Evolutionary conservation across 1,140 invertebrate genomes (phyloP).

Genomic region (Panonychus citri): DNA sequence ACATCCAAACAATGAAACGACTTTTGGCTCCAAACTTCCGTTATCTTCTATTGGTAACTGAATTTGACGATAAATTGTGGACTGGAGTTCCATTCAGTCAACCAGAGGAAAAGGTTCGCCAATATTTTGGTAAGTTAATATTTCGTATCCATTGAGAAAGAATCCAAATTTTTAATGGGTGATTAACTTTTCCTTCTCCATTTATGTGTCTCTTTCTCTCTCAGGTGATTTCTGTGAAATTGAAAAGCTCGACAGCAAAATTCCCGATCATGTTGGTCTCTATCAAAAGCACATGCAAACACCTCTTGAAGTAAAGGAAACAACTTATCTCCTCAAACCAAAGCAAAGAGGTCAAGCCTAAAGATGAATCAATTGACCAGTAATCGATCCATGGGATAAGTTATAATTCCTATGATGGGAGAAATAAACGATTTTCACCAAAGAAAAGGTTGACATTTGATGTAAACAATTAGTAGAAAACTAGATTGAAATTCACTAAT

Average conservation of each 20-base stretch:
- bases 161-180: too few species aligned
- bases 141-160: too few species aligned
- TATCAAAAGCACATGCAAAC: conserved; percentile 8
- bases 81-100: conserved; percentile 4
- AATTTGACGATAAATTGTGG: conserved; percentile 1
- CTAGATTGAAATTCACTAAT: too few species aligned
- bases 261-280: conserved; percentile 1
- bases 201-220: too few species aligned
- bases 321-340: conserved; percentile 1
- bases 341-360: not conserved
- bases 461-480: too few species aligned
- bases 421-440: too few species aligned
- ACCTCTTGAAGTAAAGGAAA: conserved; percentile 3
- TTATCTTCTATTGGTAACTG: conserved; percentile 2
- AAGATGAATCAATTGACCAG: too few species aligned
- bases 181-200: too few species aligned
- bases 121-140: not conserved
- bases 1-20: conserved; percentile 1
- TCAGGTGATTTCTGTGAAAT: conserved; percentile 2
- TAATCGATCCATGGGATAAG: too few species aligned
- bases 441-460: too few species aligned
- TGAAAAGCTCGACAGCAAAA: conserved; percentile 2
- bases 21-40: conserved; percentile 3
- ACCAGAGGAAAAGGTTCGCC: conserved; percentile 3
- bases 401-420: too few species aligned